phyloP scores from a whole-genome alignment of 2,113 vertebrate genomes.

The Atrichornis clamosus region DNA sequence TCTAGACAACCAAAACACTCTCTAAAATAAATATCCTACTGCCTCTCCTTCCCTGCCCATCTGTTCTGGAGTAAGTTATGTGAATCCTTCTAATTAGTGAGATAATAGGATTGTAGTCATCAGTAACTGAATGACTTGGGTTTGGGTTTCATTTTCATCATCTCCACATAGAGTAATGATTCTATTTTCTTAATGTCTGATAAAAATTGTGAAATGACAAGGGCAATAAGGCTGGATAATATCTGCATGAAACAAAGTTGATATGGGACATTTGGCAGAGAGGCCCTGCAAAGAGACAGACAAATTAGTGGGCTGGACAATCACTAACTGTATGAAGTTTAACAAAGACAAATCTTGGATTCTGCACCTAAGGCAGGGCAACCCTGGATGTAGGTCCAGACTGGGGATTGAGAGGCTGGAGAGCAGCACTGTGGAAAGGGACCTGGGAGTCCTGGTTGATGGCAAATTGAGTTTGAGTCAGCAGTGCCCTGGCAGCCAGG shows the following conservation, averaged over 20 bases:
- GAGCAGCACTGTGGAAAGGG: fast-evolving
- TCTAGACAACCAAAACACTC: not conserved
- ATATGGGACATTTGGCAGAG: not conserved
- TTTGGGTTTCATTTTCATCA: not conserved
- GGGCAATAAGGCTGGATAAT: not conserved
- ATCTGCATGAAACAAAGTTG: not conserved
- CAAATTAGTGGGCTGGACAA: not conserved
- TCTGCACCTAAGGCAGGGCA: not conserved
- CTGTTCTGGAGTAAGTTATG: not conserved
- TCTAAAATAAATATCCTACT: not conserved
- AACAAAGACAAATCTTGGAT: not conserved
- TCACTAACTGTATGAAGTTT: not conserved
- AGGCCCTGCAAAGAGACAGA: not conserved
- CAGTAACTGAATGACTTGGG: not conserved
- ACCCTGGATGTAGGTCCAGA: fast-evolving
- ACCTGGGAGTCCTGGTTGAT: fast-evolving
- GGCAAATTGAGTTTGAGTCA: not conserved
- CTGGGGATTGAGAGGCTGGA: not conserved
- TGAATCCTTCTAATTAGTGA: not conserved
- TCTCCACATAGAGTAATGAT: not conserved
- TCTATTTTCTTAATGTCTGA: not conserved
- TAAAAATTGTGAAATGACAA: not conserved
- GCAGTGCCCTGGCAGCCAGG: not conserved
- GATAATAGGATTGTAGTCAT: not conserved
- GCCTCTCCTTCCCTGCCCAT: not conserved